Conservation (phyloP, 2,113 vertebrate species). For the Phalacrocorax aristotelis region DNA sequence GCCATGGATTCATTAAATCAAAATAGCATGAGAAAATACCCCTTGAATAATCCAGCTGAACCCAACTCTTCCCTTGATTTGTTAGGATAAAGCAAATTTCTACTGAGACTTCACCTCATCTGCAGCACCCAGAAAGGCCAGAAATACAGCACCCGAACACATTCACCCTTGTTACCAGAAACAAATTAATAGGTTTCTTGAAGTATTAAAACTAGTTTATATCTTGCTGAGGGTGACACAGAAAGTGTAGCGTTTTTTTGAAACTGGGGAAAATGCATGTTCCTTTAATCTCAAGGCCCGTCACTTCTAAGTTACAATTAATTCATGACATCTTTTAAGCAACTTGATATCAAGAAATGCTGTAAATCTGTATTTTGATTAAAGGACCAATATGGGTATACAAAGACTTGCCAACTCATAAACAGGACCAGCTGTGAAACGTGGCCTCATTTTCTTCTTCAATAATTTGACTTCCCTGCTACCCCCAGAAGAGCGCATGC, state of each 20-base stretch:
- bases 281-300: neutral
- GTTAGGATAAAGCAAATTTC: neutral
- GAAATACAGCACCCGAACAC: neutral
- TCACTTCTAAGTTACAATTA: neutral
- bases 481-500: neutral
- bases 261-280: neutral
- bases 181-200: neutral
- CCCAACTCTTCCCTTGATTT: neutral
- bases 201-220: neutral
- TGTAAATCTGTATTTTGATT: neutral
- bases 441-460: constrained; percentile 4
- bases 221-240: neutral
- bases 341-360: neutral
- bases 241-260: neutral
- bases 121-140: neutral
- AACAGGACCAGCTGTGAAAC: constrained; percentile 36
- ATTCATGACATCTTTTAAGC: neutral
- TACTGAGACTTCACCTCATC: neutral
- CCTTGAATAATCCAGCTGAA: neutral
- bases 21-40: neutral
- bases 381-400: neutral
- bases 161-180: neutral
- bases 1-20: neutral
- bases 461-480: neutral
- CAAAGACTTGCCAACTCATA: constrained; percentile 11